Evolutionary conservation across 2,888 invertebrate species (phyloP).

Genomic region (Brenthis ino): DNA sequence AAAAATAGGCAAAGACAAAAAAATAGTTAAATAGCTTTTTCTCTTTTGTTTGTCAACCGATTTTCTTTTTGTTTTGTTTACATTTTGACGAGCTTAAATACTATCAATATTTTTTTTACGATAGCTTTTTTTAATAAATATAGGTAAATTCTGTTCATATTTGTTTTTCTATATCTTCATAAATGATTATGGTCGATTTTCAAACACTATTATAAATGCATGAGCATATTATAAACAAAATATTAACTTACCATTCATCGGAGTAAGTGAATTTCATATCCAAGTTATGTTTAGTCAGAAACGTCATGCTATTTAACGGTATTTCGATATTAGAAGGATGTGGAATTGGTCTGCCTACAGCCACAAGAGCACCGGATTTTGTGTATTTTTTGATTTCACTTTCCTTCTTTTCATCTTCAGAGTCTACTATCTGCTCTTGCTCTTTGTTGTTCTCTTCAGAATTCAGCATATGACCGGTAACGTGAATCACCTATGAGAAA

Average conservation of each 20-base stretch:
- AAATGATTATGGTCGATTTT: too few relatives aligned
- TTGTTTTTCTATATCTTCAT: too few relatives aligned
- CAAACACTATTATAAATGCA: not conserved
- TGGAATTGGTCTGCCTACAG: slow-evolving; percentile 91
- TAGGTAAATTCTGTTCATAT: too few relatives aligned
- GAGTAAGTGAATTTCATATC: slow-evolving; percentile 98
- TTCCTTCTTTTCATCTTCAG: slow-evolving; percentile 64
- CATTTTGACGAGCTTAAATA: too few relatives aligned
- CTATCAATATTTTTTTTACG: too few relatives aligned
- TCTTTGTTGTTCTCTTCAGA: slow-evolving; percentile 53
- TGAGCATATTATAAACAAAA: not conserved
- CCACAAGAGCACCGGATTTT: slow-evolving; percentile 83
- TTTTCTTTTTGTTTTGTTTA: too few relatives aligned
- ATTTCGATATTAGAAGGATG: slow-evolving; percentile 96
- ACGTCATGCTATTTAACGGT: slow-evolving; percentile 93
- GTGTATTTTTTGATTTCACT: slow-evolving; percentile 52
- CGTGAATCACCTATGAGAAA: slow-evolving; percentile 90
- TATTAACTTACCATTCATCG: slow-evolving; percentile 93
- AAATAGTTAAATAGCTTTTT: too few relatives aligned
- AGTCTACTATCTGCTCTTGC: slow-evolving; percentile 45
- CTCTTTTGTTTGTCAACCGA: too few relatives aligned
- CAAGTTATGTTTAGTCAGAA: slow-evolving; percentile 94
- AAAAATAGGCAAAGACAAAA: too few relatives aligned
- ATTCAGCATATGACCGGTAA: slow-evolving; percentile 89
- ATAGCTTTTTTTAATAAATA: too few relatives aligned